Evolutionary conservation across 2,113 vertebrate genomes (phyloP), one percentile per base, ranked within the genome.

Genomic region (Gnathonemus echidnorhynchus): DNA sequence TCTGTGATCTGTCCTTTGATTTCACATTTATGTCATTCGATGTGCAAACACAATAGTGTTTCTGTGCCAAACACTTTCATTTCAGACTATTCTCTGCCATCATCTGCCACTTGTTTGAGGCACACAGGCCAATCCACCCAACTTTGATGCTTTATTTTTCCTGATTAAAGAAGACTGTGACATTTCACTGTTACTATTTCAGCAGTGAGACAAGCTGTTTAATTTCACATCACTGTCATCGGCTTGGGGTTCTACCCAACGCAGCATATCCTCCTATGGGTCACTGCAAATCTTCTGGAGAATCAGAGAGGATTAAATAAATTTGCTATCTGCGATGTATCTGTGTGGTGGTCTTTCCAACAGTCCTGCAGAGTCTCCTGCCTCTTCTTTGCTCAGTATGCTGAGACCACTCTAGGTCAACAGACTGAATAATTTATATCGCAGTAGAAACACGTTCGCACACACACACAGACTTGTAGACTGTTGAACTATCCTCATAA

Each of bases 341-440:
- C 74, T 89, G 77, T 2, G 45, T 89, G 90, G 86, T 90, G 74
- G 56, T 90, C 92, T 91, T 89, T 62, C 93, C 89, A 86, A 90
- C 86, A 93, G 93, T 83, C 70, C 49, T 84, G 31, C 88, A 84
- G 13, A 74, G 49, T 94, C 94, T 95, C 94, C 93, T 49, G 89
- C 94, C 95, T 95, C 92, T 94, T 95, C 95, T 95, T 95, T 95
- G 95, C 94, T 91, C 93, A 93, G 92, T 90, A 93, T 93, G 93
- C 93, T 92, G 90, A 94, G 93, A 95, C 95, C 93, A 94, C 95
- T 95, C 94, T 95, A 92, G 95, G 94, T 96, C 95, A 95, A 95
- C 93, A 94, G 83, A 62, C 87, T 96, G 93, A 96, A 96, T 96
- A 91, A 96, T 96, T 96, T 91, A 96, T 94, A 91, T 90, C 85